Evolutionary conservation across 2,113 vertebrate species (phyloP).

Genomic region (Lasiurus borealis): DNA sequence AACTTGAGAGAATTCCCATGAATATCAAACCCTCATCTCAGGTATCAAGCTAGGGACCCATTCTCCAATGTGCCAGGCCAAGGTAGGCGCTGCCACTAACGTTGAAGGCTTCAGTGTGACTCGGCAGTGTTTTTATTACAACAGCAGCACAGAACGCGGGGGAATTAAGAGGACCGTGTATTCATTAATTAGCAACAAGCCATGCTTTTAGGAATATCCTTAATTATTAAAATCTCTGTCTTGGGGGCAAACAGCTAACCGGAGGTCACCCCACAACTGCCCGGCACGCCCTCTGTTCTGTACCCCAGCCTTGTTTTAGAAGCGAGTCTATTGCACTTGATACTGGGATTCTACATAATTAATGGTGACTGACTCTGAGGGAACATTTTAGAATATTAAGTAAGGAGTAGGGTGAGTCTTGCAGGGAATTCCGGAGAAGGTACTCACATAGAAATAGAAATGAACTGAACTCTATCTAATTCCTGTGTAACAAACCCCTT

Average conservation of each 20-base stretch:
- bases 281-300: not conserved
- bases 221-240: constrained; percentile 64
- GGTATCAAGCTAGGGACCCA: not conserved
- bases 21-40: not conserved
- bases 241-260: constrained; percentile 37
- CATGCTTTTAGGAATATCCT: constrained; percentile 47
- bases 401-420: constrained; percentile 21
- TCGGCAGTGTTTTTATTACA: constrained; percentile 38
- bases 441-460: constrained; percentile 10
- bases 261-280: constrained; percentile 4
- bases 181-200: constrained; percentile 60
- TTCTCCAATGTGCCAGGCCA: constrained; percentile 8
- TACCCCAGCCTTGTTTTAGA: not conserved
- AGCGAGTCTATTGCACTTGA: constrained; percentile 6
- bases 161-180: constrained; percentile 23
- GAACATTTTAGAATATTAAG: constrained; percentile 57
- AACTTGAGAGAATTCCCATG: not conserved
- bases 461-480: not conserved
- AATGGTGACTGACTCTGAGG: constrained; percentile 36
- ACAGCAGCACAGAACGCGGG: not conserved
- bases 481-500: constrained; percentile 7
- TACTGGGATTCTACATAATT: constrained; percentile 44
- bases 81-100: not conserved
- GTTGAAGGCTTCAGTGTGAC: constrained; percentile 39
- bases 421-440: not conserved